Conservation (phyloP, 2,888 invertebrate species). For the Saturnia pavonia region DNA sequence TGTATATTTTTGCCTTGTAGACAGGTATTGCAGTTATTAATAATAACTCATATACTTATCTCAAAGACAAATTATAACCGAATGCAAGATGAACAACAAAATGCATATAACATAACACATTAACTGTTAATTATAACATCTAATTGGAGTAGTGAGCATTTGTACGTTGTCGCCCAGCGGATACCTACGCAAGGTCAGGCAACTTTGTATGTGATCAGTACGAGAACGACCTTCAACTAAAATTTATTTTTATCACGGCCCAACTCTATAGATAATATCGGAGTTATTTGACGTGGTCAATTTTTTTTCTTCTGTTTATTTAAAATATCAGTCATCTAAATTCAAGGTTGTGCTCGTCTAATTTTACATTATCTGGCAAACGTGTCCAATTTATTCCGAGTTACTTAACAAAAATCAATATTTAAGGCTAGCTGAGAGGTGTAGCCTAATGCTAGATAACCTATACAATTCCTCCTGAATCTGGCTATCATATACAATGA, state of each 20-base stretch:
- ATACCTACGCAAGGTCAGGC: conserved; percentile 38
- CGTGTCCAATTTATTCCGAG: background rate
- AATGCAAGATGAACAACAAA: too few relatives aligned
- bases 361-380: background rate
- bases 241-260: conserved; percentile 40
- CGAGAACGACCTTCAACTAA: conserved; percentile 34
- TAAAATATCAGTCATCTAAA: conserved; percentile 10
- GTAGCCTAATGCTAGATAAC: too few relatives aligned
- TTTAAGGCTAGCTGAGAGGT: too few relatives aligned
- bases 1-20: too few relatives aligned
- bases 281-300: conserved; percentile 29
- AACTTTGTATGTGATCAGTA: conserved; percentile 38
- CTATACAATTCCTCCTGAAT: too few relatives aligned
- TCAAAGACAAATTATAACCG: too few relatives aligned
- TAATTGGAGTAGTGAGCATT: conserved; percentile 21
- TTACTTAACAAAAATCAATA: too few relatives aligned
- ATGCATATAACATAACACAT: too few relatives aligned
- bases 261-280: conserved; percentile 29
- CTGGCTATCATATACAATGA: too few relatives aligned
- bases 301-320: conserved; percentile 17
- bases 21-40: too few relatives aligned
- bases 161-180: conserved; percentile 19
- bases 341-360: background rate
- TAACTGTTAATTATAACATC: conserved; percentile 10
- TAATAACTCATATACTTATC: too few relatives aligned